Evolutionary conservation across 1,140 invertebrate species (phyloP), one percentile per base, ranked within the genome.

Genomic region (Bombus pascuorum): DNA sequence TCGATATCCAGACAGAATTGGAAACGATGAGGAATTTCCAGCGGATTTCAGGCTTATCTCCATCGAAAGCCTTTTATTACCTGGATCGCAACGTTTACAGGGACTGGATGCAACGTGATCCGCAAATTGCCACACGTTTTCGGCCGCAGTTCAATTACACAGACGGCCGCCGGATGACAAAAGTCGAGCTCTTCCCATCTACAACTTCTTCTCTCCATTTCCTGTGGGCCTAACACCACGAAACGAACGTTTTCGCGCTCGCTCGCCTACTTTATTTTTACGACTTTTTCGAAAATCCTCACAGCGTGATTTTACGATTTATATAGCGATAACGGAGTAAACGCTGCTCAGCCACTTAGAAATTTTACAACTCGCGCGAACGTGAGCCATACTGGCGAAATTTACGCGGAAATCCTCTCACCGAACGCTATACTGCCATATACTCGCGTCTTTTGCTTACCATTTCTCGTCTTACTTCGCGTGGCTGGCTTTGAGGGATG

Each of bases 141-240:
- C 53, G 13, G 39, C 37, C 37, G 70, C 80, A 47, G 80, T 81
- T 81, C 80, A 74, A 81, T 81, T 81, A 81, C 80, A 47, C 80
- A 13, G 22, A 59, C 22, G 42, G 53, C 28, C 66, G 47, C n/a
- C 42, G 22, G 53, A 81, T 62, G 70, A 73, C 80, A 73, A 53
- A 73, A 73, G 37, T 72, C 80, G n/a, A 25, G 28, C 28, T 53
- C 68, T 53, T 44, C 47, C 57, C n/a, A 66, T 66, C n/a, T 42
- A 32, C 28, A 47, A 65, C 53, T 65, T 82, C 39, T 57, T 42
- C 53, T 13, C 39, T 8, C 47, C 57, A 39, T 82, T 75, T 75
- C 42, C 57, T n/a, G 42, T 12, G 22, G 53, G 80, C 79, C 53
- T 42, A 47, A 44, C 53, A 25, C 71, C 3, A 13, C 42, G 70